phyloP scores from a whole-genome alignment of 2,113 vertebrate species.

The Oryzias celebensis region DNA sequence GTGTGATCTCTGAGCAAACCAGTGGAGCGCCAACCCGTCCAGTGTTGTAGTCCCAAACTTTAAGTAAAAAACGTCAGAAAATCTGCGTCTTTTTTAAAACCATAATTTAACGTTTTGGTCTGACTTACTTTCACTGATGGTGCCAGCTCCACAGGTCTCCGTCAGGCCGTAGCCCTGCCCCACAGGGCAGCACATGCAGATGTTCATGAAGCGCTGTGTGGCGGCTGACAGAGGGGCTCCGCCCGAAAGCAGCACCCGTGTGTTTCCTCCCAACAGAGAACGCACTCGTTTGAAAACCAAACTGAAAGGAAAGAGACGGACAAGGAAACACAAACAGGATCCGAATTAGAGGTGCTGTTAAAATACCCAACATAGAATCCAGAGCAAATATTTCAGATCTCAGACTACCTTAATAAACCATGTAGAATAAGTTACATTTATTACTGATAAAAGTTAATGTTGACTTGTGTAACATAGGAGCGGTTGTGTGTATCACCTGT shows the following conservation, averaged over 20 bases:
- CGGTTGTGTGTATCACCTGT: constrained; percentile 78
- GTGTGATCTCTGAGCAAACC: constrained; percentile 90
- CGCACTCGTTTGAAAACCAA: constrained; percentile 91
- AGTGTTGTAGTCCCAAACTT: constrained; percentile 94
- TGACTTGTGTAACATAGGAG: background rate
- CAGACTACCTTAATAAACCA: no score
- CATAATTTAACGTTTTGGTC: no score
- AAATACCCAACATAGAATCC: no score
- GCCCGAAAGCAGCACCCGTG: constrained; percentile 87
- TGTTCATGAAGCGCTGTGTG: constrained; percentile 98
- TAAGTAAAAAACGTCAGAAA: constrained; percentile 7
- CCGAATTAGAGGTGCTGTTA: background rate
- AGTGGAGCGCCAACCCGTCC: constrained; percentile 95
- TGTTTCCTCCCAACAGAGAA: constrained; percentile 88
- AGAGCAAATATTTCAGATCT: background rate
- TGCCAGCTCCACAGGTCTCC: constrained; percentile 91
- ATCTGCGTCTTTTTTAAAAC: no score
- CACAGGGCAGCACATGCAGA: constrained; percentile 96
- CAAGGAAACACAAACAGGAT: background rate
- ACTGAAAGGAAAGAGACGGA: constrained; percentile 59
- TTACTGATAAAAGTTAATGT: constrained; percentile 5
- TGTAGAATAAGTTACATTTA: no score
- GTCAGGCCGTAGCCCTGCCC: constrained; percentile 97
- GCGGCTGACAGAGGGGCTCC: constrained; percentile 92
- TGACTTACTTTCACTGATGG: constrained; percentile 87